Base-by-base conservation (phyloP, 2,113 vertebrate species). In the Propithecus coquereli region DNA sequence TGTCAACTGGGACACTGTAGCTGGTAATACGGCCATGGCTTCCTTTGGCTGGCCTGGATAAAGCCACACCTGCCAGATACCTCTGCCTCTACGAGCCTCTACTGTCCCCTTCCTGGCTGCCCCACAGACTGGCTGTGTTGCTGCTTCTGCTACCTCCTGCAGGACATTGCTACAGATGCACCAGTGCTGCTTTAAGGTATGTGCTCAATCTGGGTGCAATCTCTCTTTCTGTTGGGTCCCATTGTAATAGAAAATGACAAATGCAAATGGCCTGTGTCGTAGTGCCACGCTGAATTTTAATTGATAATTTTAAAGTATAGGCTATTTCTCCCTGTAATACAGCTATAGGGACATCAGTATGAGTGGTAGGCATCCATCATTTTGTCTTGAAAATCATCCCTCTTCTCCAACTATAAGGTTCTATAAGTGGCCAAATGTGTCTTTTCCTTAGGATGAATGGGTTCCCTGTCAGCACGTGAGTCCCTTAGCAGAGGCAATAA, bases 81-180 rank as follows among this genome's bases (percentile, higher is more conserved):
- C 8, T 0, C 10, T 9, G 30, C 23, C 14, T 20, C 54, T 13
- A 0, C 0, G 40, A 59, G 7, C 40, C 20, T 47, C 9, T 47
- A 6, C 1, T 3, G 0, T 6, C 43, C 20, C 7, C 27, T n/a
- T 32, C 40, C 4, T 65, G 12, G 25, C 22, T 25, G 34, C 18
- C 37, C 9, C 3, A 0, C 23, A 8, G 8, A 45, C 3, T 4
- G 43, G 23, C 27, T 47, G 11, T 47, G 18, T 5, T 25, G 66
- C 37, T n/a, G 59, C 8, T 32, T 45, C 47, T 73, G 32, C 34
- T 10, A 45, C 87, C 5, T 92, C 30, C 18, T 20, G 57, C 43
- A 47, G 47, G 81, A 3, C 37, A 22, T 11, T 4, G 27, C 45
- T 22, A 20, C 50, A 4, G n/a, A 12, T 12, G 12, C 13, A 22